Evolutionary conservation across 1,140 invertebrate species (phyloP).

Genomic region (Drosophila albomicans): DNA sequence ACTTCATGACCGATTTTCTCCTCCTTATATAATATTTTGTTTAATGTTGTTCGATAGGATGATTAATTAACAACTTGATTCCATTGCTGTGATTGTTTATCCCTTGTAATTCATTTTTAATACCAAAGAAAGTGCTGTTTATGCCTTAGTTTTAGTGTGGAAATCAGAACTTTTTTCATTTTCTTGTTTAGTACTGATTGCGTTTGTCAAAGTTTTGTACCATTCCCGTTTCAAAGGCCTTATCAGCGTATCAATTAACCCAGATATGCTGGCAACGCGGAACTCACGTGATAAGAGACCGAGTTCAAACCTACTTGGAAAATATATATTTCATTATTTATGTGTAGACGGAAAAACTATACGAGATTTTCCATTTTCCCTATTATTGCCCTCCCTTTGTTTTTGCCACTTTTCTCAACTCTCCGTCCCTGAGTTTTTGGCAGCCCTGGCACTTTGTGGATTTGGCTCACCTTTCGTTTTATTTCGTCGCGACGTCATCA

Average conservation of each 20-base stretch:
- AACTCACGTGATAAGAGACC: slow-evolving; percentile 50
- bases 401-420: neutral
- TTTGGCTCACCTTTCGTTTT: slow-evolving; percentile 25
- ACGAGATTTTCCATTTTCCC: no score
- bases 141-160: neutral
- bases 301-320: slow-evolving; percentile 36
- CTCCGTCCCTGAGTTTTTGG: neutral
- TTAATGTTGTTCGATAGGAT: no score
- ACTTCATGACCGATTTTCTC: no score
- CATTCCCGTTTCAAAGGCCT: slow-evolving; percentile 9
- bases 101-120: no score
- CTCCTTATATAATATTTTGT: no score
- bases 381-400: neutral
- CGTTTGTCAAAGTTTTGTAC: neutral
- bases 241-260: slow-evolving; percentile 73
- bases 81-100: no score
- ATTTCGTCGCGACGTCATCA: slow-evolving; percentile 60
- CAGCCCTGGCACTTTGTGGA: slow-evolving; percentile 7
- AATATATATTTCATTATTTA: neutral
- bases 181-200: slow-evolving; percentile 5
- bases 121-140: no score
- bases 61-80: no score
- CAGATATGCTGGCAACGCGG: slow-evolving; percentile 56
- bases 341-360: slow-evolving; percentile 1
- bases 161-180: neutral